Base-by-base conservation (phyloP, 2,113 vertebrate genomes). In the Apus apus region DNA sequence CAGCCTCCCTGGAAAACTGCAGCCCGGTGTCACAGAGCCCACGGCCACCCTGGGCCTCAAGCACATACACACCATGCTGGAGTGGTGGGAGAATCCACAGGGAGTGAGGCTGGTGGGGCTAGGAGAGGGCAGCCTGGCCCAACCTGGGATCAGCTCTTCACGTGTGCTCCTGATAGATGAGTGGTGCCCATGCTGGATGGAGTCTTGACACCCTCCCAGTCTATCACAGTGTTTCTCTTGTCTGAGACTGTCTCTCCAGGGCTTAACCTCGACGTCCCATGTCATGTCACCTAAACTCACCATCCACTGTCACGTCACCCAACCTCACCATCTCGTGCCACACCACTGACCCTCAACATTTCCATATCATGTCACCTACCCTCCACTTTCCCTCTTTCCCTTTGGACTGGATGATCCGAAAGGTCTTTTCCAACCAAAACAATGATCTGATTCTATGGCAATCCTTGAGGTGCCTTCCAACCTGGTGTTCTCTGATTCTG, bases 31-130 rank as follows among this genome's bases (percentile, higher is more conserved):
- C 9, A 4, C 46, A 25, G 81, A 66, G n/a, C 26, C 51, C 8
- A 11, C 13, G 5, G 8, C 36, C 5, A 34, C 23, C 21, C 25
- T 46, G 54, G 72, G 12, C 19, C 27, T 17, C 22, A 54, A 26
- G 19, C 18, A n/a, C 0, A 4, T 6, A 8, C 1, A 1, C 11
- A 36, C 1, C 0, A 2, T 11, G 25, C 38, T 38, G 13, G 34
- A 25, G 62, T 0, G 1, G 25, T 2, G 13, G 48, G 34, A 68
- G 36, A 19, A 21, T 26, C 20, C 15, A 19, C 51, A 72, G 65
- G 58, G 53, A 23, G 65, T 43, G 58, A 38, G 32, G 27, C 27
- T 60, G 57, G 45, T 20, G 45, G 51, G 45, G 29, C 17, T 72
- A 51, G 66, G n/a, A 40, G 6, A 46, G 8, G 45, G 14, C 23